Percentiles rank a stretch among this genome's conserved stretches.
Evolutionary conservation across 2,888 invertebrate genomes (phyloP).

Genomic region (Seira musarum): DNA sequence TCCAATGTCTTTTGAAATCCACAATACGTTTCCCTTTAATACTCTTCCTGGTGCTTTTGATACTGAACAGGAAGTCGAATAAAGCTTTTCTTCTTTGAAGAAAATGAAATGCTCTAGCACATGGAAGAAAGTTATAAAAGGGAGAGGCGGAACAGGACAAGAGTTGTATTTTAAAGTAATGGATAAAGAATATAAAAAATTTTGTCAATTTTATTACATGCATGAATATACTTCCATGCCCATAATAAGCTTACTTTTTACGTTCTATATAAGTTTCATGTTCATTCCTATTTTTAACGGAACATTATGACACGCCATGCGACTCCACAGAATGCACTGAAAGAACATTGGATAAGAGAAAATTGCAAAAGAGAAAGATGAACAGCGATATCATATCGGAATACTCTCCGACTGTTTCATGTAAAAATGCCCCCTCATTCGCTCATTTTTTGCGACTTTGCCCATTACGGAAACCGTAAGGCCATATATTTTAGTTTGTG

Average conservation of each 20-base stretch:
- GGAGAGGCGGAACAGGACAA: slow-evolving; percentile 40
- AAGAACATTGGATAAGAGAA: too few species aligned
- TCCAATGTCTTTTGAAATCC: slow-evolving; percentile 1
- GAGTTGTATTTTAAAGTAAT: slow-evolving; percentile 45
- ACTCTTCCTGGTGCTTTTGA: background rate
- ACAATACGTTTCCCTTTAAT: slow-evolving; percentile 22
- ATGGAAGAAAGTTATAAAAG: slow-evolving; percentile 25
- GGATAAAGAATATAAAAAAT: background rate
- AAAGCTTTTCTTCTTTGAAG: slow-evolving; percentile 12
- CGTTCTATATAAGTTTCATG: too few species aligned
- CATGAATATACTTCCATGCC: too few species aligned
- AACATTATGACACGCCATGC: too few species aligned
- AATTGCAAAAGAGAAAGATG: too few species aligned
- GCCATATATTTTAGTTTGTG: slow-evolving; percentile 29
- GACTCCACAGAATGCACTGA: too few species aligned
- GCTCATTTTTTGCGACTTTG: slow-evolving; percentile 29
- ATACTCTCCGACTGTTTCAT: too few species aligned
- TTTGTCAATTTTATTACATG: background rate
- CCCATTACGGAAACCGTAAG: slow-evolving; percentile 43
- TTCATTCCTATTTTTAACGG: too few species aligned
- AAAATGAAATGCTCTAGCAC: slow-evolving; percentile 15
- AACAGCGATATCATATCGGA: background rate
- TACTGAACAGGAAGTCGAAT: background rate
- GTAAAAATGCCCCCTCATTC: slow-evolving; percentile 20
- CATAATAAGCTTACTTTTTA: too few species aligned